Evolutionary conservation across 2,888 invertebrate genomes (phyloP), one percentile per base, ranked within the genome.

Genomic region (Dasypolia templi): DNA sequence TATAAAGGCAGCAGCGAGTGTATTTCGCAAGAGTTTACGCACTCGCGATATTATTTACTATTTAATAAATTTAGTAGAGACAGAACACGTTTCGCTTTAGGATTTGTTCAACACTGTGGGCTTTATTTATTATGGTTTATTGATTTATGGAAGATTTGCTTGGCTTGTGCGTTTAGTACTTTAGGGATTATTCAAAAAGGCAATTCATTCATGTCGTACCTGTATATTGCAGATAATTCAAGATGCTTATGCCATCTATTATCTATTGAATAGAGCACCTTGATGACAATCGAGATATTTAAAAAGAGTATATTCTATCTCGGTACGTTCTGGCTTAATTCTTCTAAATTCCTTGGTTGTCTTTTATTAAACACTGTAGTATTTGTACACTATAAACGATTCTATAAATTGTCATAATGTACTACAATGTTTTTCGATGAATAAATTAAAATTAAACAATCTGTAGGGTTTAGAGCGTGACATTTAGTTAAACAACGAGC

Each of bases 21-120:
- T 11, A 74, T 81, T 83, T 81, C 74, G 55, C 59, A 79, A 83
- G 46, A 39, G 63, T 67, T 61, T 71, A 80, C 63, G 74, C 83
- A 81, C 64, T 68, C 53, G 51, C 78, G 51, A 44, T 68, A 81
- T 70, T 76, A 76, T 66, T 76, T 66, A 68, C 55, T 66, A 70
- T 83, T 83, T 83, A 67, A 59, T 83, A 70, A 46, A 70, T 81
- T 65, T 61, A 53, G 58, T 62, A 39, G 56, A 66, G 56, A 67
- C 68, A 58, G 72, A 76, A 76, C 76, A 76, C 72, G 76, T 84
- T 82, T 76, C 17, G 35, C 32, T 51, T 39, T 49, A 42, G 56
- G 64, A 62, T 61, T 80, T 55, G 81, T 32, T 29, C 62, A 75
- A 62, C 66, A 72, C 35, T 68, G 56, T 53, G 39, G 19, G 7